Percentiles rank a stretch among this genome's conserved stretches.
Evolutionary conservation across 2,888 invertebrate species (phyloP).

Genomic region (Neoascia interrupta): DNA sequence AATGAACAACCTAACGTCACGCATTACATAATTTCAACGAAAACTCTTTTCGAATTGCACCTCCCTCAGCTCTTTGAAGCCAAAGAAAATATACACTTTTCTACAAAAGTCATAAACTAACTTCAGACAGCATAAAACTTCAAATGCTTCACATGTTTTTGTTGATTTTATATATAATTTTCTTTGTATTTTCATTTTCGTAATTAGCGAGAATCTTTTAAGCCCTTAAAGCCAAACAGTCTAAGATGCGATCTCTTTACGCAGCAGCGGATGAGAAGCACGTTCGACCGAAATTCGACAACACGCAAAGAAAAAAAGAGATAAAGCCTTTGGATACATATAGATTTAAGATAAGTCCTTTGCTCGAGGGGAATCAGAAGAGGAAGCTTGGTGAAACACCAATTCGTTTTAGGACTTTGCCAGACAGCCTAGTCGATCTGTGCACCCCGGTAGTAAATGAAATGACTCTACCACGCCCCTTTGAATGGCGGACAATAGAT

Average conservation of each 20-base stretch:
- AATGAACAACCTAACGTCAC: too few species aligned
- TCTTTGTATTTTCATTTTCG: too few species aligned
- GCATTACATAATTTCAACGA: too few species aligned
- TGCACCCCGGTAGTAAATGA: constrained; percentile 78
- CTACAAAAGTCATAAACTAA: too few species aligned
- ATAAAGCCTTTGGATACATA: constrained; percentile 56
- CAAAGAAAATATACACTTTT: too few species aligned
- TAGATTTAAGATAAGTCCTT: constrained; percentile 54
- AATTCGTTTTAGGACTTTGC: constrained; percentile 73
- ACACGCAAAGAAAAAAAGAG: neutral
- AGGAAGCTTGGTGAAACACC: constrained; percentile 70
- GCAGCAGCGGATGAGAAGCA: constrained; percentile 70
- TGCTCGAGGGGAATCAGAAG: constrained; percentile 76
- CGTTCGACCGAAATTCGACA: neutral
- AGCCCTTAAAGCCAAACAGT: too few species aligned
- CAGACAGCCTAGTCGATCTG: constrained; percentile 80
- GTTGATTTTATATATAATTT: too few species aligned
- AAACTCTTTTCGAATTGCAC: too few species aligned
- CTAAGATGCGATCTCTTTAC: constrained; percentile 70
- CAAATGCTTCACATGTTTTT: too few species aligned
- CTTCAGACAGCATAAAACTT: too few species aligned
- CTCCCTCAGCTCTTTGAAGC: too few species aligned
- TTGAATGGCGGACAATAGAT: constrained; percentile 80
- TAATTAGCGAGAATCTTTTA: too few species aligned
- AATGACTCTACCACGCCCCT: constrained; percentile 78